A percentile compares a stretch with the other conserved stretches of the same genome.
These are phyloP conservation scores for Trachops cirrhosus DNA, from an alignment of 2,797 vertebrate species.

Conservation along the genomic window DNA sequence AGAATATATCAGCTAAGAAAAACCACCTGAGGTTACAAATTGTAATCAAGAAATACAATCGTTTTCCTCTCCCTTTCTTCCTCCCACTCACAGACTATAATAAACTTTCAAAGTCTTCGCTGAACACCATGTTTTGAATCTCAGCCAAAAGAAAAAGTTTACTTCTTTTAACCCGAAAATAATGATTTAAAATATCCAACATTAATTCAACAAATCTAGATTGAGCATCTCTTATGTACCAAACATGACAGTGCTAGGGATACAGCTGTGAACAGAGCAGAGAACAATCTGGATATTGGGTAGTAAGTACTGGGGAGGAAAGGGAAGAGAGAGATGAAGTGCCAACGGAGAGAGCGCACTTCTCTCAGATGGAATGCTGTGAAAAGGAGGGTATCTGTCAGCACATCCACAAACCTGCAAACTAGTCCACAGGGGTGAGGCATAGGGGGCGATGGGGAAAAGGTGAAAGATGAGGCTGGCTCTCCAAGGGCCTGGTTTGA, in stretches of 20 bases:
- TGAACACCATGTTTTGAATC: not conserved
- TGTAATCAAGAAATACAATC: not conserved
- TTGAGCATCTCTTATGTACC: not conserved
- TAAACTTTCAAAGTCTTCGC: not conserved
- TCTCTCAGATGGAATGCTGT: not conserved
- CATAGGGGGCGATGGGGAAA: rapidly evolving
- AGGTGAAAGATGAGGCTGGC: not conserved
- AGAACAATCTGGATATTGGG: not conserved
- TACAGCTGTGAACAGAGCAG: not conserved
- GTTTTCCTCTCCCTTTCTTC: not conserved
- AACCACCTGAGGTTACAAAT: not conserved
- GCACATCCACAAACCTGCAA: too few relatives aligned
- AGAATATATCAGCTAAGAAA: not conserved
- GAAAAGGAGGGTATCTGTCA: not conserved
- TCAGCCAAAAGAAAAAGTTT: not conserved
- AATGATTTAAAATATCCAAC: not conserved
- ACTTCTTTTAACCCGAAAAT: not conserved
- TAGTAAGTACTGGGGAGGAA: not conserved
- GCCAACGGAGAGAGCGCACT: rapidly evolving
- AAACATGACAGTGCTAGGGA: not conserved
- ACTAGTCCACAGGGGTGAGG: not conserved
- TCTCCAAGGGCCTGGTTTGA: not conserved
- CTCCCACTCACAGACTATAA: not conserved
- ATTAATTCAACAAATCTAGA: not conserved
- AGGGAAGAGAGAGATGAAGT: not conserved